These are phyloP conservation scores for Semaprochilodus insignis DNA, from an alignment of 2,797 vertebrate species.

Conservation along the genomic window DNA sequence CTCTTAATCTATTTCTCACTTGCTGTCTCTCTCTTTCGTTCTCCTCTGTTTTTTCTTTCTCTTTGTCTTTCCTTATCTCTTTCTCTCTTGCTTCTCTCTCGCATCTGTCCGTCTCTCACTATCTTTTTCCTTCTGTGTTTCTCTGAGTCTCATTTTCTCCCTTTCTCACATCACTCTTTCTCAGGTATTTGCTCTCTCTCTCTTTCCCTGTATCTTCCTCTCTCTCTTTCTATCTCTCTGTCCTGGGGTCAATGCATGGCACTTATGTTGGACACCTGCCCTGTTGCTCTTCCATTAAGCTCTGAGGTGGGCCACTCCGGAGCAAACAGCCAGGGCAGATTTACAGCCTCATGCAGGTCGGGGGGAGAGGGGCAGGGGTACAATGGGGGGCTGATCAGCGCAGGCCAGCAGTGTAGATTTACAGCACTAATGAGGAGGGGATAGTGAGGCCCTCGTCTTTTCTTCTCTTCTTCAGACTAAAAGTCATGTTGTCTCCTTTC, in stretches of 20 bases:
- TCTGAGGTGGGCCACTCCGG: constrained; percentile 32
- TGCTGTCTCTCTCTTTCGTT: too few relatives aligned
- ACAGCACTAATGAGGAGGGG: constrained; percentile 30
- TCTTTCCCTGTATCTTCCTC: not conserved
- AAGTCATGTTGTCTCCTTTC: constrained; percentile 32
- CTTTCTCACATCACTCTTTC: not conserved
- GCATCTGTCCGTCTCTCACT: too few relatives aligned
- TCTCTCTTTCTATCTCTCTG: not conserved
- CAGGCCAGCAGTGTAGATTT: constrained; percentile 47
- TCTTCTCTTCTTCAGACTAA: constrained; percentile 33
- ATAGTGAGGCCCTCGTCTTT: constrained; percentile 15
- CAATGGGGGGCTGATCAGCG: constrained; percentile 35
- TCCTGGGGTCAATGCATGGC: constrained; percentile 26
- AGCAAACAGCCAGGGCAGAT: constrained; percentile 31
- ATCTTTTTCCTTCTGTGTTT: too few relatives aligned
- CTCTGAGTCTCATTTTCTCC: too few relatives aligned
- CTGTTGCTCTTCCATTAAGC: constrained; percentile 40
- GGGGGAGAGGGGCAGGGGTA: not conserved
- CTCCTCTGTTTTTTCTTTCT: too few relatives aligned
- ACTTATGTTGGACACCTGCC: constrained; percentile 55
- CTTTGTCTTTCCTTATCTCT: not conserved
- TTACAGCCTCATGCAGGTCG: constrained; percentile 45
- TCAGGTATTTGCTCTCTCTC: not conserved
- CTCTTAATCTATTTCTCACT: not conserved
- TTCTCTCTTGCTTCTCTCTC: not conserved